Base-by-base conservation (phyloP, 2,797 vertebrate species). In the Arctocebus calabarensis region DNA sequence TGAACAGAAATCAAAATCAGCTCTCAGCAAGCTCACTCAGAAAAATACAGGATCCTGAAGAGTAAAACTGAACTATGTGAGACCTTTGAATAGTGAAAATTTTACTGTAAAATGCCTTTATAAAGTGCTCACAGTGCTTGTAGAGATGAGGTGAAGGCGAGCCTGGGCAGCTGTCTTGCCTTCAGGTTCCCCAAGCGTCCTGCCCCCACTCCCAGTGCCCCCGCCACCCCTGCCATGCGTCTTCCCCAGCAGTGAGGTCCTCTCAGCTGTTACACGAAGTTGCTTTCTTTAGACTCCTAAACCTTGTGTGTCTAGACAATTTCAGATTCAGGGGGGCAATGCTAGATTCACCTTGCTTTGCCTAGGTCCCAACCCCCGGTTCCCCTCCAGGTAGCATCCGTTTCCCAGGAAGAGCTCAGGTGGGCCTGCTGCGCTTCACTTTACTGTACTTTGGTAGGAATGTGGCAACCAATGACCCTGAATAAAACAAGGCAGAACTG, bases 1-100 rank as follows among this genome's bases (percentile, higher is more conserved):
- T 20, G 83, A 88, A 34, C 14, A 48, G 79, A 97, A 96, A 96
- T 95, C 68, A 93, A 94, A 94, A 97, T 94, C 85, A 61, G 84
- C 88, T 91, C 66, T 43, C 78, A 88, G 83, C 27, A 88, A 84
- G 78, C 22, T 93, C 75, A 40, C 94, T 94, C 74, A 62, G 87
- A 95, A 95, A 96, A 97, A 91, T 81, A 83, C 20, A 75, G 37
- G 74, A 84, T 90, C 93, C 96, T 88, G 81, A 93, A 90, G 83
- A 96, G 79, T 75, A 94, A 84, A 94, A 81, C 7, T 88, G 90
- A 93, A 90, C 75, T 64, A 92, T 9, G 55, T 32, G 84, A 97
- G 68, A 68, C 55, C 75, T 97, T 92, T 83, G 32, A 96, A 93
- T 83, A 74, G 91, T 40, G 61, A 77, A 90, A 25, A 52, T 84